Conservation (phyloP, 2,113 vertebrate genomes). For the Mirza zaza region DNA sequence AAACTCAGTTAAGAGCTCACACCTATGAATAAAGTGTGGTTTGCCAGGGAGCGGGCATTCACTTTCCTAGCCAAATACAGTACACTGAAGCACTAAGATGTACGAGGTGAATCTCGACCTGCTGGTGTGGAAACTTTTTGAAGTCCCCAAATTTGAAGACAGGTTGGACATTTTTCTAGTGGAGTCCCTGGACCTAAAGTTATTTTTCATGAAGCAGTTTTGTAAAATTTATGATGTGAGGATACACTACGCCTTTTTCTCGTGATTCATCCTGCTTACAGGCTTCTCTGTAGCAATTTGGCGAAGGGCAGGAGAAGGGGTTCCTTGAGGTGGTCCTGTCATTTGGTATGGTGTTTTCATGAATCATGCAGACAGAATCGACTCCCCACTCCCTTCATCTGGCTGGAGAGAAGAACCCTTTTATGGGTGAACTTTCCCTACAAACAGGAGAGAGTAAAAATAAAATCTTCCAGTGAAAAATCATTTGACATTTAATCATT, state of each 20-base stretch:
- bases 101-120: conserved; percentile 42
- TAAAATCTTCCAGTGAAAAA: conserved; percentile 12
- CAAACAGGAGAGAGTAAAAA: background rate
- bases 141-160: conserved; percentile 56
- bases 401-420: background rate
- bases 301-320: background rate
- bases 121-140: conserved; percentile 48
- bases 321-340: background rate
- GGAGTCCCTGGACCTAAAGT: conserved; percentile 28
- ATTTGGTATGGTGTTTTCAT: background rate
- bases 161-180: conserved; percentile 63
- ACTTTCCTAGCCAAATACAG: conserved; percentile 43
- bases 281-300: conserved; percentile 41
- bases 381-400: background rate
- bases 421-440: background rate
- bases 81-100: conserved; percentile 54
- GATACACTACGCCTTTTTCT: conserved; percentile 57
- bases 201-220: conserved; percentile 71
- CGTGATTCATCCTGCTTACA: conserved; percentile 39
- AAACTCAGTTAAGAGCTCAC: conserved; percentile 25
- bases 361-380: background rate
- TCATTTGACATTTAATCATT: background rate
- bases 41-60: conserved; percentile 57
- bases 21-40: conserved; percentile 58
- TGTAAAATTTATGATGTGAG: conserved; percentile 70